These are phyloP conservation scores for Acomys russatus DNA, from an alignment of 2,797 vertebrate species.

Conservation along the genomic window DNA sequence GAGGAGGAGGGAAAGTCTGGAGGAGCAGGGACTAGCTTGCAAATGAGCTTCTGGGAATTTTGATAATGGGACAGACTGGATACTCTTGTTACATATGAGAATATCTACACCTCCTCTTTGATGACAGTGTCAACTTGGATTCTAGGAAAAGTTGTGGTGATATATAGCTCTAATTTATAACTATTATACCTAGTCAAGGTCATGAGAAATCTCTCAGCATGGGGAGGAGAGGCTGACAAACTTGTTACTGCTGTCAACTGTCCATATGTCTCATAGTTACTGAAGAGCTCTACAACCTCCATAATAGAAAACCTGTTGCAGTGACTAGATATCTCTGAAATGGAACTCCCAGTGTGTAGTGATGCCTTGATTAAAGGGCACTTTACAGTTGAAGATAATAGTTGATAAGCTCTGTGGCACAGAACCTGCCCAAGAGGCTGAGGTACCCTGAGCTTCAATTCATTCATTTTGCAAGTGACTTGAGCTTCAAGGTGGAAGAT, in stretches of 20 bases:
- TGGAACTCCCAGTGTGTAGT: background rate
- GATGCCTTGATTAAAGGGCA: background rate
- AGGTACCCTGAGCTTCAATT: background rate
- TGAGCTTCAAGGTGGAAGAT: background rate
- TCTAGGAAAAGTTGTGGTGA: slow-evolving; percentile 96
- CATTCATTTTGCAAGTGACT: background rate
- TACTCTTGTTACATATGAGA: slow-evolving; percentile 92
- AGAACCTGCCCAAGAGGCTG: background rate
- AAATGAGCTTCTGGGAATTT: slow-evolving; percentile 87
- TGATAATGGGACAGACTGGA: slow-evolving; percentile 94
- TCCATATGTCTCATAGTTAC: background rate
- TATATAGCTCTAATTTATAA: slow-evolving; percentile 93
- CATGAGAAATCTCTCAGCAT: background rate
- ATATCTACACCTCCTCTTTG: slow-evolving; percentile 92
- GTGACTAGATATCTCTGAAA: background rate
- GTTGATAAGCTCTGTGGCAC: background rate
- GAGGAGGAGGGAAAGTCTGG: background rate
- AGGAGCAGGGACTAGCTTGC: slow-evolving; percentile 67
- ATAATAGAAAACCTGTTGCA: background rate
- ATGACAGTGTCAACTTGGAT: slow-evolving; percentile 90
- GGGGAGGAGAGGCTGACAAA: background rate
- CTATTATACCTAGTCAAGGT: slow-evolving; percentile 87
- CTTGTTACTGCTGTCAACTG: background rate
- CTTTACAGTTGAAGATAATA: background rate
- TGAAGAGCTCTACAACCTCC: background rate